Evolutionary conservation across 2,888 invertebrate species (phyloP), one percentile per base, ranked within the genome.

Genomic region (Matsumyia berberina): DNA sequence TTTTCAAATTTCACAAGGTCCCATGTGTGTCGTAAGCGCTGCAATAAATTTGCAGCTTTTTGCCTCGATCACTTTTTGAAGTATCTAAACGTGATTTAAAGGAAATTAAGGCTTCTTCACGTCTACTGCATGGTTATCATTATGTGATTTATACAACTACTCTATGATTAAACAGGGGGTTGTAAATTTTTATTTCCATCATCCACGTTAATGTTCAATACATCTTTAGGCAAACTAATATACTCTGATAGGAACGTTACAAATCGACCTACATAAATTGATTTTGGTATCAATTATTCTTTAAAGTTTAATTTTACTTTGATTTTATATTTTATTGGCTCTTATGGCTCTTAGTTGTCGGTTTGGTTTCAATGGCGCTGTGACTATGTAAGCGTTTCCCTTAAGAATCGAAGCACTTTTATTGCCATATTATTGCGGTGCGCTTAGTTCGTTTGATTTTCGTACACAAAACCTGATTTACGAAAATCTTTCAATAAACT

Each of bases 401-500:
- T n/a, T 31, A 11, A 9, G 9, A 9, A 17, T 53, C 24, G 4
- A 24, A 24, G 12, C 12, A n/a, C 12, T 39, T 58, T 29, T 39
- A 39, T 58, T 19, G 12, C n/a, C n/a, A 58, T 19, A 8, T 39
- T 58, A 58, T 19, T 35, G 24, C 58, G 39, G 39, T 57, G 57
- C 19, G n/a, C 57, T 57, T n/a, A 31, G 33, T 33, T 49, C 2
- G 11, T 19, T n/a, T n/a, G n/a, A n/a, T n/a, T n/a, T n/a, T 49
- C 6, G 24, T 4, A 24, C 24, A 19, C 11, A 6, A 24, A 49
- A 49, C 24, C 24, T 19, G 24, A 49, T 49, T 49, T 49, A 49
- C n/a, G 49, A 24, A n/a, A n/a, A n/a, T n/a, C n/a, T n/a, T n/a
- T n/a, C n/a, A n/a, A n/a, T n/a, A n/a, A n/a, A n/a, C n/a, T n/a